Percentiles rank a stretch among this genome's conserved stretches.
Conservation (phyloP, 1,140 invertebrate genomes). For the Papilio glaucus region DNA sequence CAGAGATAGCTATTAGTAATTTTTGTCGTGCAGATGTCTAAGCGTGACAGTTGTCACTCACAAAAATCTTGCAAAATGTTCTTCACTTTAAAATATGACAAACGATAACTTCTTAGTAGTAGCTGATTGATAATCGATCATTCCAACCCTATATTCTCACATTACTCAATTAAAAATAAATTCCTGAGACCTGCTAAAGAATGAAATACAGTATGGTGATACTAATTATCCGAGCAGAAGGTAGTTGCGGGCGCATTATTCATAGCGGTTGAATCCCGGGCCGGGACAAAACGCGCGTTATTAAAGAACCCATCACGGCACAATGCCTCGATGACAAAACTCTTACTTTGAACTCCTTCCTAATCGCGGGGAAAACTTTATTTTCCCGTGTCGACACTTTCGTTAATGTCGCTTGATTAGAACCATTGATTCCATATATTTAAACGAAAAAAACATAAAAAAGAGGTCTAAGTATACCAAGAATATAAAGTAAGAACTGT, state of each 20-base stretch:
- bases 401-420: conserved; percentile 44
- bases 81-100: too few species aligned
- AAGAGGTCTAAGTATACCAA: too few species aligned
- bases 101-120: too few species aligned
- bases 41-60: too few species aligned
- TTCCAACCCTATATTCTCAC: too few species aligned
- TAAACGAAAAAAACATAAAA: background rate
- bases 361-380: conserved; percentile 78
- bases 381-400: conserved; percentile 50
- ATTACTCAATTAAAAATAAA: too few species aligned
- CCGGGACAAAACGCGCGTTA: conserved; percentile 46
- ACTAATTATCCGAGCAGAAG: conserved; percentile 34
- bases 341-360: conserved; percentile 73
- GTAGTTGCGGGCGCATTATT: conserved; percentile 7
- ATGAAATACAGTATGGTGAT: background rate
- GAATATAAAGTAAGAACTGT: too few species aligned
- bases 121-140: too few species aligned
- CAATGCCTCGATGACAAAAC: conserved; percentile 68
- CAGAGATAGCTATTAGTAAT: too few species aligned
- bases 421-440: conserved; percentile 30
- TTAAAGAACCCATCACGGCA: conserved; percentile 57
- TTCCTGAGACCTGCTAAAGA: too few species aligned
- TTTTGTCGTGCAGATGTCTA: too few species aligned
- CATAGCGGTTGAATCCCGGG: conserved; percentile 28
- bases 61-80: too few species aligned